Evolutionary conservation across 2,888 invertebrate species (phyloP).

Genomic region (Psococerastis gibbosa): DNA sequence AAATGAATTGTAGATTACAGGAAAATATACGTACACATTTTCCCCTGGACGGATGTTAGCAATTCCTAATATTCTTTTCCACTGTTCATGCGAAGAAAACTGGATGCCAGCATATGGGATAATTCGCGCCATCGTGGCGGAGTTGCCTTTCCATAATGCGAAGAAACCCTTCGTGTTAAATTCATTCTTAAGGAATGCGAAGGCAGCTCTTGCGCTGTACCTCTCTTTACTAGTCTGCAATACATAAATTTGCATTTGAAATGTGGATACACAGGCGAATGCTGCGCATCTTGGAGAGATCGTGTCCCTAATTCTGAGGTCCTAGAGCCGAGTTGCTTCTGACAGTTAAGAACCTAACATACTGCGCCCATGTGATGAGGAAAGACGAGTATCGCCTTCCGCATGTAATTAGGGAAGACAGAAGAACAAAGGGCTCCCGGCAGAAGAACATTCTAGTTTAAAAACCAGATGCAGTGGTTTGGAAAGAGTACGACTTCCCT

Average conservation of each 20-base stretch:
- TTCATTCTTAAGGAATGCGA: constrained; percentile 44
- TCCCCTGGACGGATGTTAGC: constrained; percentile 29
- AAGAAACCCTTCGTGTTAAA: constrained; percentile 57
- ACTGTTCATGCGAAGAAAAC: constrained; percentile 95
- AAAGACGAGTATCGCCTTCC: too few species aligned
- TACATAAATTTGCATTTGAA: constrained; percentile 2
- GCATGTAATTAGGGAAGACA: too few species aligned
- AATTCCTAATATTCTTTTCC: constrained; percentile 63
- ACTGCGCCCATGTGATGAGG: background rate
- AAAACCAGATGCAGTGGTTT: too few species aligned
- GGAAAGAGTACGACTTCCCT: too few species aligned
- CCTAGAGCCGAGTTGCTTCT: too few species aligned
- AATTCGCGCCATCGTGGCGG: constrained; percentile 94
- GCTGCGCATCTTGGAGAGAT: too few species aligned
- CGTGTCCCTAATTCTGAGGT: too few species aligned
- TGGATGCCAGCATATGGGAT: constrained; percentile 95
- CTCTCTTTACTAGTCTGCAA: constrained; percentile 35
- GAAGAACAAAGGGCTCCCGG: too few species aligned
- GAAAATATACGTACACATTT: constrained; percentile 28
- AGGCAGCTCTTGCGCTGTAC: constrained; percentile 52
- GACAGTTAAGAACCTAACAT: too few species aligned
- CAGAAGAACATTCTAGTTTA: too few species aligned
- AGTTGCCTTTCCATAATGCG: constrained; percentile 93
- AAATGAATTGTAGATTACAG: too few species aligned
- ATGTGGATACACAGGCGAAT: too few species aligned